Evolutionary conservation across 2,888 invertebrate species (phyloP).

Genomic region (Hirtodrosophila trivittata): DNA sequence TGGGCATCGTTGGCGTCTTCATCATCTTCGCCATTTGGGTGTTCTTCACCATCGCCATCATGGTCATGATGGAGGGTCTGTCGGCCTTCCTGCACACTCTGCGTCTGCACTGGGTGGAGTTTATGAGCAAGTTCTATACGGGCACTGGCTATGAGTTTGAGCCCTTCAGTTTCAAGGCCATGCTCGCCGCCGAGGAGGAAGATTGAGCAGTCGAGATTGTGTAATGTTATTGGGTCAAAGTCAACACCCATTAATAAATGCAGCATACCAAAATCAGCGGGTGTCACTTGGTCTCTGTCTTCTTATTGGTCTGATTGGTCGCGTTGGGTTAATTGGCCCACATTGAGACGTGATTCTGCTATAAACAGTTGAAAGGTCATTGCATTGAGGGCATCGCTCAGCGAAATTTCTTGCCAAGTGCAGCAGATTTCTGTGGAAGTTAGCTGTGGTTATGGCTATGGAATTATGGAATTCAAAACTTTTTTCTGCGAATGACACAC

Average conservation of each 20-base stretch:
- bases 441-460: background rate
- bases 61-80: constrained; percentile 99
- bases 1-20: constrained; percentile 91
- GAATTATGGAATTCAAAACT: constrained; percentile 45
- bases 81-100: constrained; percentile 99
- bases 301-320: constrained; percentile 24
- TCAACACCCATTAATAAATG: constrained; percentile 61
- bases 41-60: constrained; percentile 95
- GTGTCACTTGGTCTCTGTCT: constrained; percentile 25
- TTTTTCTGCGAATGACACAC: constrained; percentile 18
- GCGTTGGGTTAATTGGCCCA: constrained; percentile 41
- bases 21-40: constrained; percentile 96
- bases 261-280: constrained; percentile 53
- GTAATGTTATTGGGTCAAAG: constrained; percentile 44
- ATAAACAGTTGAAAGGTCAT: constrained; percentile 59
- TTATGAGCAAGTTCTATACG: constrained; percentile 97
- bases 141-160: constrained; percentile 92
- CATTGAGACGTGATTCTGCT: constrained; percentile 51
- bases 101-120: constrained; percentile 98
- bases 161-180: constrained; percentile 92
- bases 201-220: constrained; percentile 43
- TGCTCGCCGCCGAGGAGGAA: constrained; percentile 86
- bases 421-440: constrained; percentile 61
- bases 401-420: constrained; percentile 67
- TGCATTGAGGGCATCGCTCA: constrained; percentile 73